Base-by-base conservation (phyloP, 2,113 vertebrate species). In the Pomatorhinus ruficollis region DNA sequence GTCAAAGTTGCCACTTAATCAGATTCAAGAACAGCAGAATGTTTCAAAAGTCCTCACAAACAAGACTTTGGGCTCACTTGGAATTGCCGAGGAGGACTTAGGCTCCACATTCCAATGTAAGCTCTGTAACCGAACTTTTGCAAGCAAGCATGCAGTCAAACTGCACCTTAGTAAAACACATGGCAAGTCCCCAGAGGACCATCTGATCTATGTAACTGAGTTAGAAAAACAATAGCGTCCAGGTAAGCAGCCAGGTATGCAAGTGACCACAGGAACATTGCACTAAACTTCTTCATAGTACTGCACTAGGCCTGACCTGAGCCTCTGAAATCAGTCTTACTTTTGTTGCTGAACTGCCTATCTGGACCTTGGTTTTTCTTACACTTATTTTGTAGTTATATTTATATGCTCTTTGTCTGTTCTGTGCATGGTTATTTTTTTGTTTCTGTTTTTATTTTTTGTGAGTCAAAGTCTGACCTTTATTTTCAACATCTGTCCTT, bases 101-200 rank as follows among this genome's bases (percentile, higher is more conserved):
- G 98, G 98, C 97, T 99, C 98, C 95, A 97, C 99, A 93, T 99
- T 99, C 98, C 99, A 99, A 95, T 99, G 99, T 98, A 99, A 99
- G 98, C 98, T 99, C 97, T 99, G 99, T 98, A 99, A 98, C 98
- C 99, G 99, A 98, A 99, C 99, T 96, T 99, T 99, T 98, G 98
- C 98, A 95, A 99, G 99, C 98, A 99, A 99, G 97, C 99, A 99
- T 94, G 99, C 99, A 95, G 99, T 99, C 97, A 99, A 99, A 98
- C 98, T 99, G 98, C 99, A 99, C 98, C 99, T 99, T 97, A 99
- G 99, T 97, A 99, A 99, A 98, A 99, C 99, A 68, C 99, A 99
- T n/a, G 99, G 99, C 97, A 99, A 99, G 98, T 99, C 99, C 87
- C 99, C 99, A 11, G 99, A 99, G 98, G 99, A 99, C 98, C 99